Evolutionary conservation across 2,797 vertebrate species (phyloP).

Genomic region (Ptychobarbus kaznakovi): DNA sequence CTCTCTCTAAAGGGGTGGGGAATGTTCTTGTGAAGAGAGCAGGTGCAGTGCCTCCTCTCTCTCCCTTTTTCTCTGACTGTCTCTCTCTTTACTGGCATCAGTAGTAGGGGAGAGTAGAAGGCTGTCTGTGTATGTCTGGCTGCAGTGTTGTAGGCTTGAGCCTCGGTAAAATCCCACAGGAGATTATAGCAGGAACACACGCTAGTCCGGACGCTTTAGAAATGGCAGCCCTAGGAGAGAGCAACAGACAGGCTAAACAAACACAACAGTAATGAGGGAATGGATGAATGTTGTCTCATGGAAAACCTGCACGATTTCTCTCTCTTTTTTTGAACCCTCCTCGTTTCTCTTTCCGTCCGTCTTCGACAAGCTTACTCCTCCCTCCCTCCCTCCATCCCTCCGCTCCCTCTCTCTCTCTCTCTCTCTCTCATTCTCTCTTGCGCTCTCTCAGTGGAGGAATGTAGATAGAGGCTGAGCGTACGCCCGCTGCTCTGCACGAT

Average conservation of each 20-base stretch:
- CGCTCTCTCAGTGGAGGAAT: constrained; percentile 71
- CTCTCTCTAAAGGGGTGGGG: constrained; percentile 44
- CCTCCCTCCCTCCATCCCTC: constrained; percentile 34
- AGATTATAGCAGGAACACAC: constrained; percentile 36
- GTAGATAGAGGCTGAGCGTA: constrained; percentile 62
- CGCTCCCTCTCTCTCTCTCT: constrained; percentile 42
- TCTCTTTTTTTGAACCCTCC: constrained; percentile 1
- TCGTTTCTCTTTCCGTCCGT: constrained; percentile 39
- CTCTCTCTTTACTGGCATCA: constrained; percentile 40
- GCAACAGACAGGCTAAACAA: constrained; percentile 22
- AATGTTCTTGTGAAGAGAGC: constrained; percentile 46
- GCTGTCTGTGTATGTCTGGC: constrained; percentile 47
- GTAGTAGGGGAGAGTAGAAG: constrained; percentile 42
- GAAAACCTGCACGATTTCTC: constrained; percentile 31
- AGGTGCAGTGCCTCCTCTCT: constrained; percentile 47
- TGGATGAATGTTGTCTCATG: constrained; percentile 32
- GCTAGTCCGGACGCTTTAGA: constrained; percentile 35
- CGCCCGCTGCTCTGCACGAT: constrained; percentile 66
- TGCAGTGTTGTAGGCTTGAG: constrained; percentile 46
- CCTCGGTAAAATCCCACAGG: constrained; percentile 40
- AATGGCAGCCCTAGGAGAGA: constrained; percentile 40
- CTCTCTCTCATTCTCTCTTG: constrained; percentile 53
- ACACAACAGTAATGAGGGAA: constrained; percentile 27
- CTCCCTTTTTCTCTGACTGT: constrained; percentile 28
- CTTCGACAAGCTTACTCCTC: constrained; percentile 52